Evolutionary conservation across 2,888 invertebrate genomes (phyloP).

Genomic region (Hofmannophila pseudospretella): DNA sequence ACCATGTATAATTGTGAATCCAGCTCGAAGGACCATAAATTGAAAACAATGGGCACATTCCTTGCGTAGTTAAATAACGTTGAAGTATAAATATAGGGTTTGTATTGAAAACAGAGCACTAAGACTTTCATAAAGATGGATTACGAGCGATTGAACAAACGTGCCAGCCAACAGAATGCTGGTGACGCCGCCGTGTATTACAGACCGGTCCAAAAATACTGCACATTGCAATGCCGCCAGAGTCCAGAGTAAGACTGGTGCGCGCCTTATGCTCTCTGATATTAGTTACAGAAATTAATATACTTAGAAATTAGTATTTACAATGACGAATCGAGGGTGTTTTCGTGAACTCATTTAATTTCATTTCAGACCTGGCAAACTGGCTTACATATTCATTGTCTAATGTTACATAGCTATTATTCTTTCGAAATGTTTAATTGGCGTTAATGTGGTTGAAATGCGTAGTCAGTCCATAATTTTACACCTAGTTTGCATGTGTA

Average conservation of each 20-base stretch:
- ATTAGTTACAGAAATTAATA: conserved; percentile 3
- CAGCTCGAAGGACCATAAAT: conserved; percentile 4
- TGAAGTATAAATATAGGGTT: not conserved
- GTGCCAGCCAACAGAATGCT: conserved; percentile 24
- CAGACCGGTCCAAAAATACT: conserved; percentile 53
- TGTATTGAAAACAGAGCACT: conserved; percentile 4
- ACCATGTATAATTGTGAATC: conserved; percentile 4
- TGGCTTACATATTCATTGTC: too few species aligned
- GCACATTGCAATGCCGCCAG: conserved; percentile 18
- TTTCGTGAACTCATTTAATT: too few species aligned
- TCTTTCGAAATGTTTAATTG: too few species aligned
- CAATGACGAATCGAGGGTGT: too few species aligned
- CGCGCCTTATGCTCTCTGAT: conserved; percentile 14
- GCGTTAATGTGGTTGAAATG: too few species aligned
- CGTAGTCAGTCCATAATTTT: too few species aligned
- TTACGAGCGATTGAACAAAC: conserved; percentile 21
- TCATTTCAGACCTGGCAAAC: too few species aligned
- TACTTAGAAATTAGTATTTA: too few species aligned
- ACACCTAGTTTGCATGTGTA: too few species aligned
- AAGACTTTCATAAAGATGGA: conserved; percentile 13
- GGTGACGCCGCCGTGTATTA: conserved; percentile 43
- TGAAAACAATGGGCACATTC: conserved; percentile 3
- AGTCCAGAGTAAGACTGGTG: conserved; percentile 12
- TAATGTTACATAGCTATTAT: too few species aligned
- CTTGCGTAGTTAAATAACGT: not conserved